Conservation (phyloP, 2,888 invertebrate species). For the Microplitis manilae region DNA sequence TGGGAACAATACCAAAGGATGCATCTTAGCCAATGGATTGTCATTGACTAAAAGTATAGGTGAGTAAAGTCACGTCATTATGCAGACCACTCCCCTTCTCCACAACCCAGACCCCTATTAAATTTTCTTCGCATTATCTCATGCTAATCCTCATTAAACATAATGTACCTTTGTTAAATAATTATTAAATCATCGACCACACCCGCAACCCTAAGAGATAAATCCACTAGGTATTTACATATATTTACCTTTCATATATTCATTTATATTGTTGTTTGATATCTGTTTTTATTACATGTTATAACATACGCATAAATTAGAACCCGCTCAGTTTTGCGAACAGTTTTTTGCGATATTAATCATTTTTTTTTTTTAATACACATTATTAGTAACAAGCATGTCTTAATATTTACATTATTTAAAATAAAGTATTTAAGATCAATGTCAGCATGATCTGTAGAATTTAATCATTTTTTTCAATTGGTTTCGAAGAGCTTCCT, state of each 20-base stretch:
- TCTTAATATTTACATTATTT: background rate
- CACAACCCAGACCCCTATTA: constrained; percentile 16
- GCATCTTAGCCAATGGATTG: constrained; percentile 68
- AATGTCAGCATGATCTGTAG: constrained; percentile 47
- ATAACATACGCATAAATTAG: constrained; percentile 29
- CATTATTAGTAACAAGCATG: background rate
- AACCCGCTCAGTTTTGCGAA: constrained; percentile 60
- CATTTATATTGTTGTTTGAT: background rate
- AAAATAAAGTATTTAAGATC: constrained; percentile 42
- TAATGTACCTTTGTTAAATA: constrained; percentile 9
- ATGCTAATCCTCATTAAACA: constrained; percentile 5
- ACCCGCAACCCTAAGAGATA: constrained; percentile 29
- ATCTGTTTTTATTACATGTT: constrained; percentile 8
- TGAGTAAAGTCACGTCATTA: constrained; percentile 64
- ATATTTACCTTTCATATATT: constrained; percentile 30
- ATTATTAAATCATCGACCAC: constrained; percentile 27
- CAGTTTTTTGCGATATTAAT: constrained; percentile 60
- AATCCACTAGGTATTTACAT: constrained; percentile 29
- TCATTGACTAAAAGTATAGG: constrained; percentile 64
- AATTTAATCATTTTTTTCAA: constrained; percentile 26
- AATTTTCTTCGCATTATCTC: constrained; percentile 21
- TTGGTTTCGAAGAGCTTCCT: constrained; percentile 22
- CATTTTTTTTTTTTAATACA: constrained; percentile 13
- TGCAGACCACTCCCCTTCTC: constrained; percentile 43
- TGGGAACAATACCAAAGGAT: constrained; percentile 65